phyloP scores from a whole-genome alignment of 1,140 invertebrate species.

The Bombus affinis region DNA sequence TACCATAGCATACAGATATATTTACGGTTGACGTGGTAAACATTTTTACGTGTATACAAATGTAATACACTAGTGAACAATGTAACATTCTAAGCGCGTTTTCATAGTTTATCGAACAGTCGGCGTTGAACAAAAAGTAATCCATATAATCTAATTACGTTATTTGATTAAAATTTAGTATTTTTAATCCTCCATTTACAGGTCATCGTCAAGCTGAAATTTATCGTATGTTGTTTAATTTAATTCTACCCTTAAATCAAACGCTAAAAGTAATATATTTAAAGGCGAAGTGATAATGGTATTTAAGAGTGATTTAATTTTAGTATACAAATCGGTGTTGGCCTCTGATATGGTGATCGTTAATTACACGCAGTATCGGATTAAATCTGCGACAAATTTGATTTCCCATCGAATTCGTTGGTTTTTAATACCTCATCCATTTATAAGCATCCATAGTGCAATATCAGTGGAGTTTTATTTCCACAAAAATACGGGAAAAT shows the following conservation, averaged over 20 bases:
- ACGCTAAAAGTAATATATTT: constrained; percentile 6
- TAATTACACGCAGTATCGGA: constrained; percentile 24
- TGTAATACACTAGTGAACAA: too few relatives aligned
- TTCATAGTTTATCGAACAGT: too few relatives aligned
- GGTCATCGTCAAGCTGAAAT: neutral
- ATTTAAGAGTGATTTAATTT: constrained; percentile 37
- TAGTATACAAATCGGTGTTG: constrained; percentile 14
- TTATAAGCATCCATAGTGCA: neutral
- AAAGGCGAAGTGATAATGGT: constrained; percentile 27
- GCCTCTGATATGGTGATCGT: neutral
- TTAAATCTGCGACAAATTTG: constrained; percentile 33
- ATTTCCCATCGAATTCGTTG: constrained; percentile 1
- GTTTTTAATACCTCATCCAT: constrained; percentile 5
- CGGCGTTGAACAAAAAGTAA: neutral
- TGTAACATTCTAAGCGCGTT: too few relatives aligned
- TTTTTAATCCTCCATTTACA: neutral
- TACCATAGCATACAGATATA: neutral
- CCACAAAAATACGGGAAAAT: too few relatives aligned
- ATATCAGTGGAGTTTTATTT: neutral
- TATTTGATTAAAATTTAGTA: neutral
- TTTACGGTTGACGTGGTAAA: neutral
- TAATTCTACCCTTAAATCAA: neutral
- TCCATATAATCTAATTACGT: neutral
- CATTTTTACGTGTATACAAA: neutral
- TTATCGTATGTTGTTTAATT: neutral